Base-by-base conservation (phyloP, 2,888 invertebrate genomes). In the Frankliniella intonsa region DNA sequence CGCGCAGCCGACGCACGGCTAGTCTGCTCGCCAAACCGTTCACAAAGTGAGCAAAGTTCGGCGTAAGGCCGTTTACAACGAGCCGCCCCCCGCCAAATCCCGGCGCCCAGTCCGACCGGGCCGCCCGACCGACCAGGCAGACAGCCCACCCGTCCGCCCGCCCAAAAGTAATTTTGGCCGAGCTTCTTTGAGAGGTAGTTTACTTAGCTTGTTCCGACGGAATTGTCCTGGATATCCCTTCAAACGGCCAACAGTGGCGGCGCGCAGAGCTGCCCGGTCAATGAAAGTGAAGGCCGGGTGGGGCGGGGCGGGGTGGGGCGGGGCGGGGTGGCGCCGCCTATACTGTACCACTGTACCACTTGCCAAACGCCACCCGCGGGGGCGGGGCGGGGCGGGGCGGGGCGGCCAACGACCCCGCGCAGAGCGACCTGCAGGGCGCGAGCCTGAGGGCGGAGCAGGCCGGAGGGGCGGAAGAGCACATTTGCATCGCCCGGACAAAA, bases 21-120 rank as follows among this genome's bases (percentile, higher is more conserved):
- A 14, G 62, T n/a, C 14, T 62, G 14, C 62, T 19, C 55, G 69
- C n/a, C 22, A 76, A 76, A 76, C 69, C 69, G 69, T 76, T 76
- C 22, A 76, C 69, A 76, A 76, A 76, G 69, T 76, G 69, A 76
- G 25, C 69, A 76, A 76, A 76, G 69, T 76, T 76, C 22, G 69
- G 69, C 22, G 38, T 38, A 38, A 25, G 69, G 69, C 38, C 62
- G 62, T 62, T 17, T 62, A 62, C 62, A 62, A 62, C 62, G 62
- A 19, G 62, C 19, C 62, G 17, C 62, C 62, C 62, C 62, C 55
- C 14, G 17, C 11, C 11, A 62, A 62, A 62, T 62, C 62, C 17
- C 62, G 7, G 62, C 38, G 38, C 38, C 38, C 38, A 2, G 38
- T 38, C 38, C 62, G 19, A 62, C 14, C 62, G n/a, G 17, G 62